These are phyloP conservation scores for Mythimna pallens DNA, from an alignment of 2,888 invertebrate genomes.

Conservation along the genomic window DNA sequence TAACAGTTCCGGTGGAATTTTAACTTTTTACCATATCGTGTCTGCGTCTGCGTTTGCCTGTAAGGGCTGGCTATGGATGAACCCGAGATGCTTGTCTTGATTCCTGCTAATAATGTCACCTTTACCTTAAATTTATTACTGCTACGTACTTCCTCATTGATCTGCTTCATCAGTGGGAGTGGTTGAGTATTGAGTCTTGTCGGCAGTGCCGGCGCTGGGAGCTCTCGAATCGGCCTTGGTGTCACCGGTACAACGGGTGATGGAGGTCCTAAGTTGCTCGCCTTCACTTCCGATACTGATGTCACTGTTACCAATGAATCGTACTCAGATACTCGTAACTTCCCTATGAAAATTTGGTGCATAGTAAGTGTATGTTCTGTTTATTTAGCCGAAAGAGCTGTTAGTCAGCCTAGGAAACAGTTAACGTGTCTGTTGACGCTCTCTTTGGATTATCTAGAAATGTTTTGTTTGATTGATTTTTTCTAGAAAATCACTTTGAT, in stretches of 20 bases:
- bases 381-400: background rate
- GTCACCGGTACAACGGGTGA: conserved; percentile 58
- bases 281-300: conserved; percentile 84
- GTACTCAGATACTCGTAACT: conserved; percentile 49
- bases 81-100: conserved; percentile 47
- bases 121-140: conserved; percentile 52
- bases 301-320: conserved; percentile 75
- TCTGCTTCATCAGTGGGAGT: conserved; percentile 84
- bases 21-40: conserved; percentile 40
- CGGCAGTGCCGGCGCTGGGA: conserved; percentile 65
- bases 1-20: conserved; percentile 20
- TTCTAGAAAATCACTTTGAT: background rate
- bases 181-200: conserved; percentile 82
- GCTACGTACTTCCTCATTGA: conserved; percentile 85
- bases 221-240: conserved; percentile 62
- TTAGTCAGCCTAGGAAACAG: conserved; percentile 8
- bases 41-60: conserved; percentile 41
- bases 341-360: conserved; percentile 48
- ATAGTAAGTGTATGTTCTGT: conserved; percentile 4
- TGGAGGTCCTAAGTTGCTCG: conserved; percentile 81
- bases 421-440: background rate
- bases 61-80: conserved; percentile 42
- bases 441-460: background rate
- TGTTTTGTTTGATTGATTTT: background rate
- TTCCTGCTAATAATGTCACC: conserved; percentile 25